Conservation (phyloP, 2,888 invertebrate species). For the Drosophila conformis region DNA sequence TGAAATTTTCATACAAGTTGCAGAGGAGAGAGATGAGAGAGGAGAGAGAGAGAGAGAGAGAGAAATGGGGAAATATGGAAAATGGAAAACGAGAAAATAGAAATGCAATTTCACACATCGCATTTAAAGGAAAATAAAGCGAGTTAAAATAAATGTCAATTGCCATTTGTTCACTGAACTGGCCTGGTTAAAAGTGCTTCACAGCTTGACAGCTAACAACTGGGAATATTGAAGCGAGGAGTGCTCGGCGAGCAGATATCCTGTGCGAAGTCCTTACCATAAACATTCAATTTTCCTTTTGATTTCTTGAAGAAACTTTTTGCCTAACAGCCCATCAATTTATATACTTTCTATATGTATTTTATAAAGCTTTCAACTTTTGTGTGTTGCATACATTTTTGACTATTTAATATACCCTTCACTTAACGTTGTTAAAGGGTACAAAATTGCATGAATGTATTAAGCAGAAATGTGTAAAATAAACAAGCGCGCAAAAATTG, state of each 20-base stretch:
- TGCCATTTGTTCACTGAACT: slow-evolving; percentile 39
- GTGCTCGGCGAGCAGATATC: neutral
- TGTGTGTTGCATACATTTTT: neutral
- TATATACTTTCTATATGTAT: neutral
- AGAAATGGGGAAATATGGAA: neutral
- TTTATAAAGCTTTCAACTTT: neutral
- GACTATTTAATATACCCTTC: neutral
- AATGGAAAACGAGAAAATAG: slow-evolving; percentile 1
- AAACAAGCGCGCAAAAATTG: slow-evolving; percentile 23
- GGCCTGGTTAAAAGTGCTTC: slow-evolving; percentile 14
- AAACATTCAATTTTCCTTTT: neutral
- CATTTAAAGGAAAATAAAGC: slow-evolving; percentile 38
- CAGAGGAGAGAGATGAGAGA: neutral
- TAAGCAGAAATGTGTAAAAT: slow-evolving; percentile 38
- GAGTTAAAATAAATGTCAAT: slow-evolving; percentile 57
- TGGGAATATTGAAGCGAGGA: too few species aligned
- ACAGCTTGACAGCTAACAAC: slow-evolving; percentile 18
- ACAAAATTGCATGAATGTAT: slow-evolving; percentile 14
- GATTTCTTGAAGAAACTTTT: neutral
- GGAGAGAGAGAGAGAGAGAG: neutral
- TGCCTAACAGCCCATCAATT: neutral
- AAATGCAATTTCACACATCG: slow-evolving; percentile 20
- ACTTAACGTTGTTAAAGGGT: neutral
- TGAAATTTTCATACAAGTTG: slow-evolving; percentile 6
- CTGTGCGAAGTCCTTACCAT: neutral